Percentiles rank a stretch among this genome's conserved stretches.
phyloP scores from a whole-genome alignment of 2,113 vertebrate genomes.

The Lontra canadensis region DNA sequence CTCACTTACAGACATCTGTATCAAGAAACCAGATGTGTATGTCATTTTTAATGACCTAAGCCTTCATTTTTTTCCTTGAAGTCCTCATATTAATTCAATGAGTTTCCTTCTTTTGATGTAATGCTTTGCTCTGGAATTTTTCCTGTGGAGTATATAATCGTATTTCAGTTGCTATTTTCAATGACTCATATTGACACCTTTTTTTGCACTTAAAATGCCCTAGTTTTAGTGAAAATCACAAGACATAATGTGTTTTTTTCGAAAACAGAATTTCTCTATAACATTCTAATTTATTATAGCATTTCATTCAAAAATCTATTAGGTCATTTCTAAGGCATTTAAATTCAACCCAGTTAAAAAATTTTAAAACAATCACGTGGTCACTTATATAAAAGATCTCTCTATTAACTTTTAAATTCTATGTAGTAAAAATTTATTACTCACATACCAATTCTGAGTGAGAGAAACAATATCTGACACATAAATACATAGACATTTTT shows the following conservation, averaged over 20 bases:
- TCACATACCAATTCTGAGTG: not conserved
- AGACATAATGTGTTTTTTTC: not conserved
- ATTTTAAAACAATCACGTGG: not conserved
- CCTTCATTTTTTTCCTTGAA: not conserved
- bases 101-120: not conserved
- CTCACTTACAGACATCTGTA: not conserved
- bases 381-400: not conserved
- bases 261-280: not conserved
- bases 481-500: slow-evolving; percentile 1
- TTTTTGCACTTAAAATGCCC: not conserved
- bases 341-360: not conserved
- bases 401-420: not conserved
- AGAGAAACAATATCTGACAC: not conserved
- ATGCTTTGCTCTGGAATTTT: not conserved
- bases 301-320: not conserved
- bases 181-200: not conserved
- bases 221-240: slow-evolving; percentile 26
- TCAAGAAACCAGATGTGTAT: not conserved
- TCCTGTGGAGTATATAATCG: not conserved
- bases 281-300: not conserved
- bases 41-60: not conserved
- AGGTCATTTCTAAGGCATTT: slow-evolving; percentile 31
- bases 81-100: not conserved
- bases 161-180: not conserved
- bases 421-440: not conserved